Base-by-base conservation (phyloP, 2,113 vertebrate genomes). In the Amazona vittata region DNA sequence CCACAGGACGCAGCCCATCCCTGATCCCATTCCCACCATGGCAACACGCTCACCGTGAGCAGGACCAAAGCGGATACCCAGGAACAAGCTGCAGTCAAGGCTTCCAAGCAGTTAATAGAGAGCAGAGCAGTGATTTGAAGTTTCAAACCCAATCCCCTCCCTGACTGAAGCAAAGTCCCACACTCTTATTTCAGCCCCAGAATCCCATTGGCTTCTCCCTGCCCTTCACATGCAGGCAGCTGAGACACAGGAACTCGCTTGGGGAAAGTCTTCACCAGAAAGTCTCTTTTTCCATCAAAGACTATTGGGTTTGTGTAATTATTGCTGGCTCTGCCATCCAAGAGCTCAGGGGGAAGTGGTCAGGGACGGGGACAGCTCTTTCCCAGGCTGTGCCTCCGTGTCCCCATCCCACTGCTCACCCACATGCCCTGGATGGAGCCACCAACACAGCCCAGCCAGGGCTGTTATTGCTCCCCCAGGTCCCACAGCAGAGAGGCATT, bases 381-480 rank as follows among this genome's bases (percentile, higher is more conserved):
- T 52, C 74, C 62, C 4, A 33, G 92, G 78, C 75, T 76, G 52
- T 24, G 22, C 64, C 64, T 79, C 63, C 26, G 2, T 4, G 3
- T 50, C 47, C 57, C 78, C 0, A 2, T 43, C 68, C 79, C 76
- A 22, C 22, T 1, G 13, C 12, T 59, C 57, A 35, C 65, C 82
- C 65, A 43, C 4, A 3, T 79, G 93, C 80, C 95, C 93, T 5
- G 1, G 50, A 87, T 75, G 90, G 90, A 89, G 83, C 80, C 80
- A 29, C 11, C 28, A 4, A n/a, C 93, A 0, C 1, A 9, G 91
- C 91, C 41, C 0, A 1, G 60, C 70, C 17, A 0, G 64, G 18
- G 50, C 77, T 24, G 5, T 26, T 47, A 9, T 13, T 41, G 62
- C 57, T 91, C 92, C 83, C 75, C 64, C 77, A 5, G 79, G 67